phyloP scores from a whole-genome alignment of 2,888 invertebrate species.

The Tetrapedia diversipes region DNA sequence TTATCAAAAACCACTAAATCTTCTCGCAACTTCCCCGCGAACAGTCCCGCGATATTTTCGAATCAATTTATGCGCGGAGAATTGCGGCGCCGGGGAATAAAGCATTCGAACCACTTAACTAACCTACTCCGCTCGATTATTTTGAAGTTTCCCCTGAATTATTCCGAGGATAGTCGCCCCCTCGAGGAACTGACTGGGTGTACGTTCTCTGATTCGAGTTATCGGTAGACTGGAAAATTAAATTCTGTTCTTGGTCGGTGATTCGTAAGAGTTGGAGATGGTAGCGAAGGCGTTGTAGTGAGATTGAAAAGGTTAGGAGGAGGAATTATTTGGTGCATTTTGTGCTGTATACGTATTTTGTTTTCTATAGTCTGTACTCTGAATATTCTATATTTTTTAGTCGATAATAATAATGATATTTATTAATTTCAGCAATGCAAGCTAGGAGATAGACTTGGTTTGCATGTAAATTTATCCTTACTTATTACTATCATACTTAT shows the following conservation, averaged over 20 bases:
- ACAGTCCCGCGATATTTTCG: slow-evolving; percentile 15
- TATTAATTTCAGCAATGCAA: no score
- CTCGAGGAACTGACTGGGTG: background rate
- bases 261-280: background rate
- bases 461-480: no score
- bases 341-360: no score
- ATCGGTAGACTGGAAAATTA: background rate
- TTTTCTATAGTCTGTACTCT: no score
- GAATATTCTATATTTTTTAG: no score
- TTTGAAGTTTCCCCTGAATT: slow-evolving; percentile 9
- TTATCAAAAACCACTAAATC: slow-evolving; percentile 43
- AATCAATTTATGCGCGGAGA: slow-evolving; percentile 17
- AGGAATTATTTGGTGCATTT: no score
- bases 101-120: background rate
- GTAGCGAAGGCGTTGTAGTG: no score
- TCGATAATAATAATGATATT: no score
- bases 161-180: background rate
- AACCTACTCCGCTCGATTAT: slow-evolving; percentile 1
- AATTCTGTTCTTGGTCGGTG: background rate
- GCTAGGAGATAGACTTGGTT: no score
- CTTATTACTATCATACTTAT: no score
- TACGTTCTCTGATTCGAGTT: background rate
- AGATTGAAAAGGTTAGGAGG: no score
- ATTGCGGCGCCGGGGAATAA: background rate
- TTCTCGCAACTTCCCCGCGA: background rate